Base-by-base conservation (phyloP, 2,888 invertebrate species). In the Sisyra nigra region DNA sequence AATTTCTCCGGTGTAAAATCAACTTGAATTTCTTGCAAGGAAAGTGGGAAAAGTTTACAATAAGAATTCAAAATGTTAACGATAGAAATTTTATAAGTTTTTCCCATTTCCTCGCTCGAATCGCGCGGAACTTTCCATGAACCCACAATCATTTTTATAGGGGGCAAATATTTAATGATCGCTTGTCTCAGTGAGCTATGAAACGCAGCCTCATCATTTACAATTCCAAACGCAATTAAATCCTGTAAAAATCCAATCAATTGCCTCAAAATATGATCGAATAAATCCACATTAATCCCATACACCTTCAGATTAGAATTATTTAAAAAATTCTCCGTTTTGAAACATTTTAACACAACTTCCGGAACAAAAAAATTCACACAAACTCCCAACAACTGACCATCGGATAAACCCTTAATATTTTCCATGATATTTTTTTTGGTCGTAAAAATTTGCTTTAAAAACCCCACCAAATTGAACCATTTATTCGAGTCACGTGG, bases 11-110 rank as follows among this genome's bases (percentile, higher is more conserved):
- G 40, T 41, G 52, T 49, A 3, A 53, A 43, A 15, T 47, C 46
- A 15, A 17, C 40, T 44, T 33, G 45, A 4, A 58, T 42, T 44
- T 47, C 48, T 32, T 68, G 65, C 29, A 75, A 56, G 36, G 72
- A 58, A 50, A 68, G 64, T 42, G 76, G 67, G 44, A 69, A 71
- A 42, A 68, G 54, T 40, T 62, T 65, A 32, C 69, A 58, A 45
- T 71, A 72, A 43, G 64, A 58, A 43, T 71, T 58, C 57, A 78
- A 66, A 52, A 74, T 65, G 17, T 72, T 68, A 36, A 79, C 57
- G 17, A 74, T 59, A 15, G 14, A 17, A 14, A 41, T 34, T 41
- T 33, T 41, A 33, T 34, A 34, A 34, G 7, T 14, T 34, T 34
- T 34, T 24, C 7, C 24, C 24, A 24, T 5, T 24, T 24, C 24